Conservation (phyloP, 2,113 vertebrate genomes). For the Aptenodytes forsteri region DNA sequence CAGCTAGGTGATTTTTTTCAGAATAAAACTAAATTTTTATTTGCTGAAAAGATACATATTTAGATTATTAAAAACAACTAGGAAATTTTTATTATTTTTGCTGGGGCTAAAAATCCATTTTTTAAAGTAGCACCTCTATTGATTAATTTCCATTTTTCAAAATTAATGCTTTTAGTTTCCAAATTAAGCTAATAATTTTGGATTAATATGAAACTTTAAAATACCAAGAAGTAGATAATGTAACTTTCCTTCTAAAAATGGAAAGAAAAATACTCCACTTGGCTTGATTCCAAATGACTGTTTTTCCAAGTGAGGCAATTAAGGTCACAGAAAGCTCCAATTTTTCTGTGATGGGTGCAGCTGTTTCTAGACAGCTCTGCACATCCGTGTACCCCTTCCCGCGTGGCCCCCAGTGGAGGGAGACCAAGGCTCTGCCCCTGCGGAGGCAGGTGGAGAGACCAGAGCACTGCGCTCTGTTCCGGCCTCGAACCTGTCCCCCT, state of each 20-base stretch:
- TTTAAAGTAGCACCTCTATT: neutral
- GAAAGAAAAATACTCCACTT: neutral
- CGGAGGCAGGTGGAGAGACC: fast-evolving
- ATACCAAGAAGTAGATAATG: neutral
- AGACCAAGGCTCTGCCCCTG: neutral
- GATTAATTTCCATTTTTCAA: neutral
- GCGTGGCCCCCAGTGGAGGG: fast-evolving
- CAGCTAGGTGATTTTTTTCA: neutral
- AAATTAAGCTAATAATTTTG: neutral
- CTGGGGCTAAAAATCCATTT: neutral
- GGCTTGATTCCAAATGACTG: neutral
- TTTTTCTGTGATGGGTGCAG: neutral
- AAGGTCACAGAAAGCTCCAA: neutral
- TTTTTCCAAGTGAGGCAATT: neutral
- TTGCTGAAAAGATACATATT: neutral
- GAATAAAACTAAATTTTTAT: neutral
- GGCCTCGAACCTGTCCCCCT: neutral
- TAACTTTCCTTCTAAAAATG: neutral
- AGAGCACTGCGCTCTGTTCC: fast-evolving
- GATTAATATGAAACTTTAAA: neutral
- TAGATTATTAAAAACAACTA: neutral
- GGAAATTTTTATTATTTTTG: neutral
- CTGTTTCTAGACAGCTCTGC: neutral
- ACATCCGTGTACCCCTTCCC: neutral
- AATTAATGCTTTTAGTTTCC: neutral